Evolutionary conservation across 2,888 invertebrate genomes (phyloP), one percentile per base, ranked within the genome.

Genomic region (Yponomeuta malinellus): DNA sequence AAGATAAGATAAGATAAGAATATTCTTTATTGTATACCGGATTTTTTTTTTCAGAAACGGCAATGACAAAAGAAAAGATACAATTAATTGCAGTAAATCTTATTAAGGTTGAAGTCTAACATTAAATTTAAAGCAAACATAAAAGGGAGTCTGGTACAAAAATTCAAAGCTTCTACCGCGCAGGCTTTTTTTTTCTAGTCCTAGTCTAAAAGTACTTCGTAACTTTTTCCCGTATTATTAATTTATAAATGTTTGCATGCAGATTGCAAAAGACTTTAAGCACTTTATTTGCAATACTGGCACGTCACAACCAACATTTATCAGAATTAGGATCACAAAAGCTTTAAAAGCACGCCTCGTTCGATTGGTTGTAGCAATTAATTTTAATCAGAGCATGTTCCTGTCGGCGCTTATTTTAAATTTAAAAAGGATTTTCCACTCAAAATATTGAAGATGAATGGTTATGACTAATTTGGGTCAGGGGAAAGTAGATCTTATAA

Each of bases 341-440:
- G 12, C 31, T 12, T 68, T 31, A 68, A 48, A 29, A 15, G 29
- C 68, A 52, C 59, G 67, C n/a, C 68, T 68, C 48, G 48, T 64
- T 71, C 48, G 71, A 71, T 73, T 64, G 71, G 70, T 59, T 65
- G 64, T 67, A 72, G 67, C 74, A 71, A 75, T 75, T 75, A 74
- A 74, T 74, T 74, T 73, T 74, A 75, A 74, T 73, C 74, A 75
- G 74, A 73, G 73, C 75, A 70, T 73, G 72, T 73, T 66, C 71
- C 73, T 73, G 71, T 73, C 73, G 72, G 48, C 67, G 37, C 64
- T 71, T 69, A 69, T 67, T 69, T 70, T 70, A 48, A 48, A 69
- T 68, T 23, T 37, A 68, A 68, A 70, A 71, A 71, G 9, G 73
- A 68, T 71, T 72, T 71, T 72, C 48, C 63, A 70, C 33, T 33